phyloP scores from a whole-genome alignment of 2,113 vertebrate species.

The Podarcis muralis region DNA sequence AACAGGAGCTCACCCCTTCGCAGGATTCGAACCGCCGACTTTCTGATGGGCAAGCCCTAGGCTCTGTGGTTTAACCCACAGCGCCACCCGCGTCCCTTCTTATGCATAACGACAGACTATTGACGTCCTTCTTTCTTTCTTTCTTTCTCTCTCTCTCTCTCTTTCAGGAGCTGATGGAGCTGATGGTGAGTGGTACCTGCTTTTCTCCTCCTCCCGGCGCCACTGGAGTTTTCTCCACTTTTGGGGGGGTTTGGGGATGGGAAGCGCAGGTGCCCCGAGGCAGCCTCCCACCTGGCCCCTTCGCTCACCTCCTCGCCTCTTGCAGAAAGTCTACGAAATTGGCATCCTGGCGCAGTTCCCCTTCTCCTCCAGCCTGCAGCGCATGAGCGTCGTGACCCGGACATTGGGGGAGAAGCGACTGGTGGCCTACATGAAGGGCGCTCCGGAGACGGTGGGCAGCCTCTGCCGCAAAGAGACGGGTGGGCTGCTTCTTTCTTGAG shows the following conservation, averaged over 20 bases:
- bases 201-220: too few species aligned
- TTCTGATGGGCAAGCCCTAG: too few species aligned
- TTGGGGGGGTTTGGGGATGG: too few species aligned
- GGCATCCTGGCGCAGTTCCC: conserved; percentile 63
- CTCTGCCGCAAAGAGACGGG: conserved; percentile 57
- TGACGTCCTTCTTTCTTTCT: background rate
- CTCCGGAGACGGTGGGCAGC: conserved; percentile 57
- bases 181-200: conserved; percentile 7
- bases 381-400: conserved; percentile 65
- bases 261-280: background rate
- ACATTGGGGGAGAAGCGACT: conserved; percentile 53
- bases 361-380: conserved; percentile 61
- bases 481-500: background rate
- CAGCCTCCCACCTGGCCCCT: background rate
- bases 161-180: conserved; percentile 5
- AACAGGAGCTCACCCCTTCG: too few species aligned
- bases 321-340: conserved; percentile 43
- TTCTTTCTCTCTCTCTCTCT: background rate
- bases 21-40: too few species aligned
- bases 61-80: too few species aligned
- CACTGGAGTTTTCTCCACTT: too few species aligned
- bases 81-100: too few species aligned
- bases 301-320: background rate
- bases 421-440: conserved; percentile 64
- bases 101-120: too few species aligned